A percentile compares a stretch with the other conserved stretches of the same genome.
Evolutionary conservation across 2,888 invertebrate genomes (phyloP).

Genomic region (Eristalis tenax): DNA sequence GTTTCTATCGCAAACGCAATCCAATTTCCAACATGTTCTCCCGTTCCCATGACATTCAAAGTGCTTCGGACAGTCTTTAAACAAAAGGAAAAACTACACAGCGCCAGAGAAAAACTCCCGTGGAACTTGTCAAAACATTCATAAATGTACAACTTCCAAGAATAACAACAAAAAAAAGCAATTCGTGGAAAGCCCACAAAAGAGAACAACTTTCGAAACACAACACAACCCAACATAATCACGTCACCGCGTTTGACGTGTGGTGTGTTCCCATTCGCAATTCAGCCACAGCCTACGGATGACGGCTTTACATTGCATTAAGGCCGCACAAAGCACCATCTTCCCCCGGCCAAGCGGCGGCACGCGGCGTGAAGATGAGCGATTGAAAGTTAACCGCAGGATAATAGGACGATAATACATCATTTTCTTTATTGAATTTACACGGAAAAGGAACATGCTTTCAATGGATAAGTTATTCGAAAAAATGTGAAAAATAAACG

Average conservation of each 20-base stretch:
- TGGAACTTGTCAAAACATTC: background rate
- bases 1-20: background rate
- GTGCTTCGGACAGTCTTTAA: background rate
- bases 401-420: slow-evolving; percentile 47
- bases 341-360: background rate
- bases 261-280: background rate
- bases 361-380: slow-evolving; percentile 24
- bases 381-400: slow-evolving; percentile 46
- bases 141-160: background rate
- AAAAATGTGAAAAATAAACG: background rate
- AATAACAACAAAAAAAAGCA: background rate
- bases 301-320: background rate
- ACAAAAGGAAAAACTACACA: background rate
- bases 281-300: background rate
- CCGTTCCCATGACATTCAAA: background rate
- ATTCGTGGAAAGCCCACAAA: background rate
- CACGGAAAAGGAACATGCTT: background rate
- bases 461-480: slow-evolving; percentile 1
- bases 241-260: background rate
- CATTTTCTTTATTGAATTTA: slow-evolving; percentile 34
- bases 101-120: background rate
- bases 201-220: background rate
- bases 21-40: no score
- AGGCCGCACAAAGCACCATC: background rate
- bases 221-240: background rate